Conservation (phyloP, 2,888 invertebrate genomes). For the Hypsopygia costalis region DNA sequence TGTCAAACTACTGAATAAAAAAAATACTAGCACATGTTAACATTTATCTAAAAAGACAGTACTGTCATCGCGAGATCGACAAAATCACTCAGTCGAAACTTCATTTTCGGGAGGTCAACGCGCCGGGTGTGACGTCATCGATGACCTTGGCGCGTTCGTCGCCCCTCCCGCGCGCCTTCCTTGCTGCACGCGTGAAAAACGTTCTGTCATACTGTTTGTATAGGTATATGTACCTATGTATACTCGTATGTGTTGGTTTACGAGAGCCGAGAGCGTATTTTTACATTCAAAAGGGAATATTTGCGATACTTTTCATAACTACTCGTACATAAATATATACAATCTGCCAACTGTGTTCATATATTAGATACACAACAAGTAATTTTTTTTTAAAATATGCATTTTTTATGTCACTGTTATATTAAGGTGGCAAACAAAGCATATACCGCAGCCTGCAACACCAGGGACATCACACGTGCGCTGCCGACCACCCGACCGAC, state of each 20-base stretch:
- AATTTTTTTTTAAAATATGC: too few species aligned
- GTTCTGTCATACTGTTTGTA: slow-evolving; percentile 35
- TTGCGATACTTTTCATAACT: too few species aligned
- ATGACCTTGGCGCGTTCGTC: slow-evolving; percentile 73
- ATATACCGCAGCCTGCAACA: too few species aligned
- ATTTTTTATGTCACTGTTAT: too few species aligned
- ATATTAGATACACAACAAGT: too few species aligned
- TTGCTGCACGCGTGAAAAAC: slow-evolving; percentile 54
- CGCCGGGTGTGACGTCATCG: slow-evolving; percentile 66
- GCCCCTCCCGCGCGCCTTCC: slow-evolving; percentile 27
- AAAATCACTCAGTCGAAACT: slow-evolving; percentile 22
- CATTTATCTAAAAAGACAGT: slow-evolving; percentile 6
- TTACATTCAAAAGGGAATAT: background rate
- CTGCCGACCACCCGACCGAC: too few species aligned
- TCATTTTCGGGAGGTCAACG: slow-evolving; percentile 71
- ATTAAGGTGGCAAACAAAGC: too few species aligned
- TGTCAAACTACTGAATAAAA: too few species aligned
- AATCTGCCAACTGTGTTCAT: too few species aligned
- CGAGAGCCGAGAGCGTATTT: background rate
- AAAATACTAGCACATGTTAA: too few species aligned
- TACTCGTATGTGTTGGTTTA: background rate
- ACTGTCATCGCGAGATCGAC: slow-evolving; percentile 42
- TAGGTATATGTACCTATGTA: slow-evolving; percentile 20
- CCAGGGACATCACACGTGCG: too few species aligned
- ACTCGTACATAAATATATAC: too few species aligned